These are phyloP conservation scores for Poicephalus gulielmi DNA, from an alignment of 2,113 vertebrate species.

Conservation along the genomic window DNA sequence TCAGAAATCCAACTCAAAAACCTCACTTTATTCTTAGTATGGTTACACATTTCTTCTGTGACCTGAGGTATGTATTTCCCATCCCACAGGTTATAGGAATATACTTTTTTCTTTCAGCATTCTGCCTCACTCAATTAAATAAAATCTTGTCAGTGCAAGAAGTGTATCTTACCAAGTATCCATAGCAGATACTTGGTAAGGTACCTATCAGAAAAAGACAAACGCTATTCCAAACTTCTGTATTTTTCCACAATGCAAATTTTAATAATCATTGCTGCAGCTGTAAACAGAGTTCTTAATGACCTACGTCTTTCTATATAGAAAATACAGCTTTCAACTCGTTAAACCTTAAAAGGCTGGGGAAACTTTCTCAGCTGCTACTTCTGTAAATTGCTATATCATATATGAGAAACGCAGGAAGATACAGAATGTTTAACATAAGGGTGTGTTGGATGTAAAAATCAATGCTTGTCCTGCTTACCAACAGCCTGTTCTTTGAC, in stretches of 20 bases:
- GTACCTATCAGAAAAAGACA: not conserved
- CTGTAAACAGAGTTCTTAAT: not conserved
- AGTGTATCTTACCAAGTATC: not conserved
- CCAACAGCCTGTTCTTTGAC: not conserved
- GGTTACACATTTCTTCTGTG: not conserved
- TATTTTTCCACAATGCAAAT: not conserved
- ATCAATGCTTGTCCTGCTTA: not conserved
- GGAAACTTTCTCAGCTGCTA: not conserved
- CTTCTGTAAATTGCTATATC: not conserved
- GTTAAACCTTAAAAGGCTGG: not conserved
- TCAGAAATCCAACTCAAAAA: not conserved
- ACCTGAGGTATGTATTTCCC: not conserved
- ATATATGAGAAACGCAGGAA: not conserved
- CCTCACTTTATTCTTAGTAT: not conserved
- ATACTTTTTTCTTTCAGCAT: not conserved
- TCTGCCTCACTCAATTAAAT: not conserved
- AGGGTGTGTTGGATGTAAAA: not conserved
- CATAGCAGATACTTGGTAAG: not conserved
- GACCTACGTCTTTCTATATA: not conserved
- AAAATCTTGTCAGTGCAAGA: not conserved
- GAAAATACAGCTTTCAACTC: not conserved
- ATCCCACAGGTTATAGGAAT: not conserved
- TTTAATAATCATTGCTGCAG: not conserved
- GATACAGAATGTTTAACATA: not conserved
- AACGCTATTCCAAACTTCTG: not conserved